These are phyloP conservation scores for Crax fasciolata DNA, from an alignment of 2,797 vertebrate species.

Conservation along the genomic window DNA sequence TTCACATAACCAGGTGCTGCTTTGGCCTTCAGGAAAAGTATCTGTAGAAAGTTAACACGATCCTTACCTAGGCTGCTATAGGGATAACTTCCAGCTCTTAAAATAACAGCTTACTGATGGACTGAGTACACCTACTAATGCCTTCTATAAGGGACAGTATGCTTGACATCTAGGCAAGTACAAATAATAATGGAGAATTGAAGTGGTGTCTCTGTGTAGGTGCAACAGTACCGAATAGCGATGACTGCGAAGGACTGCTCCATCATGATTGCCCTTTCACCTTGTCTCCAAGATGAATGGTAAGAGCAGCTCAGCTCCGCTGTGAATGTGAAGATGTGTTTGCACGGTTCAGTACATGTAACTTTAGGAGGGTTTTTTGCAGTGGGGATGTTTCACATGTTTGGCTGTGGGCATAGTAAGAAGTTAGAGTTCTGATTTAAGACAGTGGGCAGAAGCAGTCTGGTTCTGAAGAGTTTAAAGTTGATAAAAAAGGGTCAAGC, in stretches of 20 bases:
- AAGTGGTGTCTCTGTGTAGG: constrained; percentile 75
- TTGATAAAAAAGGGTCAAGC: neutral
- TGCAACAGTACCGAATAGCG: constrained; percentile 95
- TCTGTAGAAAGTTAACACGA: neutral
- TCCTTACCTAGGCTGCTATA: neutral
- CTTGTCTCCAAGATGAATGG: constrained; percentile 88
- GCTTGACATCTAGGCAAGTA: neutral
- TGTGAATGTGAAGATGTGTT: fast-evolving
- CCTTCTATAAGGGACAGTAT: neutral
- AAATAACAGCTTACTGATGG: neutral
- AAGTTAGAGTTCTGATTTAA: neutral
- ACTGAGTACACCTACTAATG: neutral
- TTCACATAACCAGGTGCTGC: neutral
- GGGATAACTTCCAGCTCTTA: neutral
- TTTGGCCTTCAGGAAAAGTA: neutral
- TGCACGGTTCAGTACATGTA: neutral
- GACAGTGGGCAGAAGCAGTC: neutral
- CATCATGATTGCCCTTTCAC: constrained; percentile 93
- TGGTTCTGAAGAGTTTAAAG: neutral
- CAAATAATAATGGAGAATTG: neutral
- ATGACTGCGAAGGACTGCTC: constrained; percentile 99
- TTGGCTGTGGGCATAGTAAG: neutral
- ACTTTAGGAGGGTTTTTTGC: neutral
- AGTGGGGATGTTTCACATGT: fast-evolving
- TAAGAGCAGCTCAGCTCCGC: constrained; percentile 61